Conservation (phyloP, 2,113 vertebrate genomes). For the Brienomyrus longianalis region DNA sequence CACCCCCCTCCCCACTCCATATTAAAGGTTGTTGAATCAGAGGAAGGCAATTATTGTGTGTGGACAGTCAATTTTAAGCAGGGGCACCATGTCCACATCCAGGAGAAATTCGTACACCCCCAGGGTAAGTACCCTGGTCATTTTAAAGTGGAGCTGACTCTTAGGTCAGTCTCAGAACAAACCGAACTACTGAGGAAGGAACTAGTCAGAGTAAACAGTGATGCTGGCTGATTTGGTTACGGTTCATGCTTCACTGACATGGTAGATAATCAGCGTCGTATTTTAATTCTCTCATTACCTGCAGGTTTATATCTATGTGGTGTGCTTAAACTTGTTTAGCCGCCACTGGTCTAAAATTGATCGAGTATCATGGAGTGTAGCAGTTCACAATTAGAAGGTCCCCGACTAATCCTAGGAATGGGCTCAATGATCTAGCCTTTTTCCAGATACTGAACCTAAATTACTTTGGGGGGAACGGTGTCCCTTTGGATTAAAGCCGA, state of each 20-base stretch:
- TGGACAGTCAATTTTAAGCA: conserved; percentile 13
- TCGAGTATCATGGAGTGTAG: neutral
- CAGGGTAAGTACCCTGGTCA: conserved; percentile 66
- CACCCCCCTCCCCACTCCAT: neutral
- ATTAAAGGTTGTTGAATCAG: neutral
- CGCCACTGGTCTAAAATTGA: neutral
- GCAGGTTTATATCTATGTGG: neutral
- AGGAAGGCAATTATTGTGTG: conserved; percentile 21
- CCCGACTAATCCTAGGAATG: neutral
- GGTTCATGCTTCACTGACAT: neutral
- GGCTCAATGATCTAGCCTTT: neutral
- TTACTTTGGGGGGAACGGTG: neutral
- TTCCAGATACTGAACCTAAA: neutral
- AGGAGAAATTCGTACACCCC: conserved; percentile 69
- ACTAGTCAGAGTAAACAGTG: neutral
- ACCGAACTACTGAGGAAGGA: neutral
- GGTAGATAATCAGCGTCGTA: neutral
- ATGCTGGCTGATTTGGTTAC: neutral
- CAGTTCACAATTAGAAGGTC: neutral
- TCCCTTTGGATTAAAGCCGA: neutral
- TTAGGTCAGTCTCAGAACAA: neutral
- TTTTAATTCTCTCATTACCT: neutral
- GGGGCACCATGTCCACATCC: conserved; percentile 77
- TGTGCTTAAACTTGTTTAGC: neutral
- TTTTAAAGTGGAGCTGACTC: neutral